Evolutionary conservation across 2,888 invertebrate genomes (phyloP), one percentile per base, ranked within the genome.

Genomic region (Phania funesta): DNA sequence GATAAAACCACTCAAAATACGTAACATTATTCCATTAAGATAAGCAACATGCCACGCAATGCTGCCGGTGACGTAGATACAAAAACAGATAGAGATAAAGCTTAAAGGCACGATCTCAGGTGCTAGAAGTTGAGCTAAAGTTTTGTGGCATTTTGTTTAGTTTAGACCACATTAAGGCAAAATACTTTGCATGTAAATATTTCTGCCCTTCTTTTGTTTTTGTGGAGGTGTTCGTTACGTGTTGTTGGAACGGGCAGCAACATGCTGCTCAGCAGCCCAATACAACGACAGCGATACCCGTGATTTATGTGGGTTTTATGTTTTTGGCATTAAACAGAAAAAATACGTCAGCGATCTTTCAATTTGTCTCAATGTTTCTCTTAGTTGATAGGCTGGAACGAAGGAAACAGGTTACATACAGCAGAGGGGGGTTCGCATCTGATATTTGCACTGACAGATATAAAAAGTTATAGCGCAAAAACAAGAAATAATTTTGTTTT

Each of bases 251-350:
- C n/a, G n/a, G n/a, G n/a, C 3, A 24, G 8, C 24, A 26, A 48
- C 16, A 35, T 22, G 16, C 29, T 67, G 20, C 2, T n/a, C 9
- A 5, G n/a, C 26, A n/a, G n/a, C 3, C 5, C 58, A 13, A 26
- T 11, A 11, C 41, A 48, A 22, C 52, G 16, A 11, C 32, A 29
- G 62, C 52, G 5, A 70, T 38, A 18, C 3, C 41, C 41, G n/a
- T 67, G 65, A 78, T 78, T 71, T 65, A 79, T 68, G 79, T 80
- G 79, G 79, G 74, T 62, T 74, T 54, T 50, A 18, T 41, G 50
- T 67, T 68, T 54, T 62, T 48, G 62, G 18, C 50, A 65, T 13
- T 20, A 6, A 58, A 71, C 58, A 78, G 18, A 56, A 29, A 22
- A 75, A 48, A 50, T 35, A 41, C 41, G 22, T 68, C 76, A 50